Conservation (phyloP, 2,888 invertebrate genomes). For the Clivina fossor region DNA sequence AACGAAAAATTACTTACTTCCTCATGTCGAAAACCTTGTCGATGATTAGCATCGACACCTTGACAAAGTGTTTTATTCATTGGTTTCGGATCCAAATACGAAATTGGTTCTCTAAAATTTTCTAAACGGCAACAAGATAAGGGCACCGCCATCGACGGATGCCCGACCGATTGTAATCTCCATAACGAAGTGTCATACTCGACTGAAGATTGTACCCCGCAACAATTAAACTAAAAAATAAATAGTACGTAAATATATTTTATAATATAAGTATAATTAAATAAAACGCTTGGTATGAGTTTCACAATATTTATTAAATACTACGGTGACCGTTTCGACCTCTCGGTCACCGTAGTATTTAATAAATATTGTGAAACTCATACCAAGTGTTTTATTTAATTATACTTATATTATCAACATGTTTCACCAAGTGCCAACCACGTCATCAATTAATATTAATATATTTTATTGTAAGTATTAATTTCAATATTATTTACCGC, state of each 20-base stretch:
- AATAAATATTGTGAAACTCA: no score
- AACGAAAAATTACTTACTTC: constrained; percentile 57
- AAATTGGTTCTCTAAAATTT: constrained; percentile 57
- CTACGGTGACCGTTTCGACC: no score
- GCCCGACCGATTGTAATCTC: constrained; percentile 74
- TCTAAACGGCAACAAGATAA: constrained; percentile 61
- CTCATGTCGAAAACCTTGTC: constrained; percentile 61
- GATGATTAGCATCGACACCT: constrained; percentile 59
- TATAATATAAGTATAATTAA: no score
- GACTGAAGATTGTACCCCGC: constrained; percentile 74
- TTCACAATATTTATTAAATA: no score
- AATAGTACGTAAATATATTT: constrained; percentile 6
- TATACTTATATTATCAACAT: no score
- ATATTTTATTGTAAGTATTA: background rate
- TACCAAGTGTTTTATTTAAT: no score
- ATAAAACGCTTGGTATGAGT: no score
- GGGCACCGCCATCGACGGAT: constrained; percentile 52
- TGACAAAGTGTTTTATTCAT: constrained; percentile 73
- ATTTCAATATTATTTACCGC: constrained; percentile 46
- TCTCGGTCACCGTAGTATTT: no score
- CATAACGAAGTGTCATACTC: constrained; percentile 82
- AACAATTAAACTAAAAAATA: constrained; percentile 68
- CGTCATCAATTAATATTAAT: background rate
- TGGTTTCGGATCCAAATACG: constrained; percentile 76
- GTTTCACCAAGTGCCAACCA: no score